Evolutionary conservation across 2,888 invertebrate species (phyloP).

Genomic region (Hesperia comma): DNA sequence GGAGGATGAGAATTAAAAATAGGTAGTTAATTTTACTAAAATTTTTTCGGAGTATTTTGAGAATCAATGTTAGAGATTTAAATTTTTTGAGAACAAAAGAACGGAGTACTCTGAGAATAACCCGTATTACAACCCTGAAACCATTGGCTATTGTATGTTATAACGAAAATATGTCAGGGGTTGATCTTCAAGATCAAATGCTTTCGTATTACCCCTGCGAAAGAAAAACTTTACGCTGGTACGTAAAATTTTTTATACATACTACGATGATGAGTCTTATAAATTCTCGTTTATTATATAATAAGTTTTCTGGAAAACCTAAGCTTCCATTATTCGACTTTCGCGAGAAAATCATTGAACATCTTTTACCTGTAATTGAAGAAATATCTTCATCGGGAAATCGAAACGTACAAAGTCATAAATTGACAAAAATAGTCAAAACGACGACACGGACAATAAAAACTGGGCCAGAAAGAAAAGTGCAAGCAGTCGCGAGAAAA

Average conservation of each 20-base stretch:
- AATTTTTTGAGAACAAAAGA: too few relatives aligned
- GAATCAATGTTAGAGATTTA: too few relatives aligned
- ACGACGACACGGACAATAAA: constrained; percentile 18
- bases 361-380: neutral
- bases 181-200: too few relatives aligned
- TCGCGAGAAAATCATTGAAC: constrained; percentile 17
- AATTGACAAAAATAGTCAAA: constrained; percentile 34
- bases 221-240: too few relatives aligned
- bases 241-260: neutral
- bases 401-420: constrained; percentile 13
- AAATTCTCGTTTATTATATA: constrained; percentile 3
- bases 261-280: constrained; percentile 13
- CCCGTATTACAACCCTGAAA: too few relatives aligned
- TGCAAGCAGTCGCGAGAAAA: constrained; percentile 42
- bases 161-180: too few relatives aligned
- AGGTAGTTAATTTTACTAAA: too few relatives aligned
- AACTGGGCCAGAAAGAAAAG: constrained; percentile 26
- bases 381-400: constrained; percentile 2
- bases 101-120: too few relatives aligned
- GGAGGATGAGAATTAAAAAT: too few relatives aligned
- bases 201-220: too few relatives aligned
- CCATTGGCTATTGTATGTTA: too few relatives aligned
- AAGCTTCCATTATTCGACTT: constrained; percentile 13
- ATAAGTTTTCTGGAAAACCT: constrained; percentile 7
- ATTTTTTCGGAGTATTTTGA: too few relatives aligned